These are phyloP conservation scores for Baccha elongata DNA, from an alignment of 2,888 invertebrate species.

Conservation along the genomic window DNA sequence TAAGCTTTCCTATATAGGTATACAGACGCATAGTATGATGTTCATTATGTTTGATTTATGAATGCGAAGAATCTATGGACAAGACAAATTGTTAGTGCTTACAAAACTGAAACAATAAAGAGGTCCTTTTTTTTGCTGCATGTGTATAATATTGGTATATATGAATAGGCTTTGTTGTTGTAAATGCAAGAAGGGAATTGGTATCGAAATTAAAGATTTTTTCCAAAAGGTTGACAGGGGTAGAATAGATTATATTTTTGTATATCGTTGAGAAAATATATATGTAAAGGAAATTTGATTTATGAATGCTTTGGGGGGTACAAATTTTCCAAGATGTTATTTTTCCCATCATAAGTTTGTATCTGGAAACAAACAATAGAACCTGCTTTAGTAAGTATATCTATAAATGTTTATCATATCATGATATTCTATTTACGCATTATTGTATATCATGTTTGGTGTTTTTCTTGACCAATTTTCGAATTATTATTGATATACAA, in stretches of 20 bases:
- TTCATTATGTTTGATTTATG: constrained; percentile 73
- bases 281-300: constrained; percentile 61
- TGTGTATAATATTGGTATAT: too few relatives aligned
- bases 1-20: constrained; percentile 18
- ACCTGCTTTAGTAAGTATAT: not conserved
- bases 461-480: not conserved
- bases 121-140: constrained; percentile 41
- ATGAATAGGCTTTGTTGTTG: not conserved
- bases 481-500: too few relatives aligned
- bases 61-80: constrained; percentile 66
- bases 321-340: constrained; percentile 41
- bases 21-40: constrained; percentile 24
- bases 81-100: constrained; percentile 71
- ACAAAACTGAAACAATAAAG: constrained; percentile 73
- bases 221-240: constrained; percentile 72
- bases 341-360: constrained; percentile 25
- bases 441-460: not conserved
- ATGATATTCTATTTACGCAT: not conserved
- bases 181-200: constrained; percentile 4
- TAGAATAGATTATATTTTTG: constrained; percentile 64
- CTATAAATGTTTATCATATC: too few relatives aligned
- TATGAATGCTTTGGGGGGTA: constrained; percentile 47
- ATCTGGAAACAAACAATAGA: not conserved
- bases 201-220: constrained; percentile 67
- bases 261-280: not conserved